Conservation (phyloP, 2,797 vertebrate species). For the Thalassophryne amazonica region DNA sequence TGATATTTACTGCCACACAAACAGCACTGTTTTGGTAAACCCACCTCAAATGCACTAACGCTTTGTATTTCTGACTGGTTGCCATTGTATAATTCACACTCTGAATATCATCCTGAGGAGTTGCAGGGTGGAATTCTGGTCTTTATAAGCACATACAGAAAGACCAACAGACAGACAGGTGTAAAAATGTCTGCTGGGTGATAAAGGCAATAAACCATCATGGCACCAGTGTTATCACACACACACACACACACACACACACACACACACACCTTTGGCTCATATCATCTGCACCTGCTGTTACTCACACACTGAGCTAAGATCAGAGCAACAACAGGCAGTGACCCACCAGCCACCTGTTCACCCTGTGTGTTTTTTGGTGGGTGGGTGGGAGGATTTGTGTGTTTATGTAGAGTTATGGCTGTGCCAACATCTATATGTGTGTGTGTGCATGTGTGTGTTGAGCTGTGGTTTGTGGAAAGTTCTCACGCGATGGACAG, state of each 20-base stretch:
- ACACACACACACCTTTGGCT: conserved; percentile 28
- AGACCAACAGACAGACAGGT: neutral
- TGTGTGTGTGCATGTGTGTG: neutral
- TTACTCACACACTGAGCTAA: conserved; percentile 28
- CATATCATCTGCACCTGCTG: conserved; percentile 35
- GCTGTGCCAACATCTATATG: neutral
- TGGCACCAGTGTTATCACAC: conserved; percentile 37
- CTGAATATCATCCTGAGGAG: too few species aligned
- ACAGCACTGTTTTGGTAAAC: too few species aligned
- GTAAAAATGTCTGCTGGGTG: neutral
- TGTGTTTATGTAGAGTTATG: neutral
- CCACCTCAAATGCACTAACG: too few species aligned
- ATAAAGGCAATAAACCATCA: conserved; percentile 37
- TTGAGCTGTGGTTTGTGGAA: conserved; percentile 1
- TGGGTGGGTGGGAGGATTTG: neutral
- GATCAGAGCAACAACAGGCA: conserved; percentile 1
- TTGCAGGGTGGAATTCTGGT: too few species aligned
- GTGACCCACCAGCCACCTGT: conserved; percentile 24
- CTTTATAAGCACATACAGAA: too few species aligned
- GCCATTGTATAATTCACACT: too few species aligned
- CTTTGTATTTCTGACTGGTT: too few species aligned
- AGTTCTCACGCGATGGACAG: neutral
- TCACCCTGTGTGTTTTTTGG: conserved; percentile 10
- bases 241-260: conserved; percentile 18
- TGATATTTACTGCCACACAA: too few species aligned